Percentiles rank a stretch among this genome's conserved stretches.
These are phyloP conservation scores for Entosphenus tridentatus DNA, from an alignment of 2,113 vertebrate species.

Conservation along the genomic window DNA sequence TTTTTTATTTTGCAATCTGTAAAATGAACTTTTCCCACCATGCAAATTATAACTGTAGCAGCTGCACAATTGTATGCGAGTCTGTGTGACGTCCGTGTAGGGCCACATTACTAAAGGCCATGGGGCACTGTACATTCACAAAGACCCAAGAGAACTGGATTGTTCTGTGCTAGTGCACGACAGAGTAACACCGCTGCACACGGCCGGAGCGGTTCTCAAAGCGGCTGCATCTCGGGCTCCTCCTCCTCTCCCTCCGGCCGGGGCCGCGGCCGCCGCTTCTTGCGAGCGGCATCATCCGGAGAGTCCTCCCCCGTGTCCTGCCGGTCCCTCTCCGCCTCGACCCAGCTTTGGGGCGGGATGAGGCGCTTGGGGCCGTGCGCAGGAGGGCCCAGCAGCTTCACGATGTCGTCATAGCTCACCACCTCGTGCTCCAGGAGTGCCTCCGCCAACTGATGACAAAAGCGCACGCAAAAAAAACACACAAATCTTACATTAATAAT, in stretches of 20 bases:
- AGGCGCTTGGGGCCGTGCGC: slow-evolving; percentile 71
- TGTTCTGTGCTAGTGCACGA: not conserved
- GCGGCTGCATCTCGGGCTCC: slow-evolving; percentile 22
- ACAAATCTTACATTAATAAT: not conserved
- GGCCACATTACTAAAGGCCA: not conserved
- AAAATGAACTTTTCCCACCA: too few relatives aligned
- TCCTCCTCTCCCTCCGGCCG: slow-evolving; percentile 26
- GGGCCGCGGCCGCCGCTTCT: slow-evolving; percentile 16
- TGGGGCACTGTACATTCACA: not conserved
- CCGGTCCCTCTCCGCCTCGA: slow-evolving; percentile 55
- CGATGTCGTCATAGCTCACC: slow-evolving; percentile 78
- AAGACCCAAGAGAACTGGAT: not conserved
- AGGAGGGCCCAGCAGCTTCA: slow-evolving; percentile 53
- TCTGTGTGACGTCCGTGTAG: not conserved
- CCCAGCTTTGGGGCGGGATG: slow-evolving; percentile 68
- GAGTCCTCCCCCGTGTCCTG: slow-evolving; percentile 52
- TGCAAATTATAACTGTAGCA: not conserved
- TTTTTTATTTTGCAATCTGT: too few relatives aligned
- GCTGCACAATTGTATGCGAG: not conserved
- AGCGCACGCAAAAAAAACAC: not conserved
- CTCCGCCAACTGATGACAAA: slow-evolving; percentile 39
- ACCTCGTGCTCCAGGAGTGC: slow-evolving; percentile 73
- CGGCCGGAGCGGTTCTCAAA: slow-evolving; percentile 14
- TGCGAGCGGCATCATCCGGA: slow-evolving; percentile 8
- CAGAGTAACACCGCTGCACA: not conserved